Percentiles rank a stretch among this genome's conserved stretches.
These are phyloP conservation scores for Drepanosiphum platanoidis DNA, from an alignment of 2,888 invertebrate species.

Conservation along the genomic window DNA sequence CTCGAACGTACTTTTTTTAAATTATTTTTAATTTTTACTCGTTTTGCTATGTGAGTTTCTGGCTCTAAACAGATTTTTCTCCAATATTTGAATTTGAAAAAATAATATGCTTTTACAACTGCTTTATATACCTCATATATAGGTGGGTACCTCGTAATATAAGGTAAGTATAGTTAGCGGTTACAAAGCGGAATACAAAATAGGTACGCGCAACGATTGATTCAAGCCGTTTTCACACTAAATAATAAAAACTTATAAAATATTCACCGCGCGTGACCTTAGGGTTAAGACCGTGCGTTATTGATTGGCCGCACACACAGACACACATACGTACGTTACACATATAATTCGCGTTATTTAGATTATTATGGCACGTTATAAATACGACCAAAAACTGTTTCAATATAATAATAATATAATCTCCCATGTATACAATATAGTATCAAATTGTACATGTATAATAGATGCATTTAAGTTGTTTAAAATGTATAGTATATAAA, in stretches of 20 bases:
- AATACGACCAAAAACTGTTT: neutral
- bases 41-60: too few relatives aligned
- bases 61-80: too few relatives aligned
- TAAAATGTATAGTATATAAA: neutral
- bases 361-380: neutral
- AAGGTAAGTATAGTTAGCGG: neutral
- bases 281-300: slow-evolving; percentile 51
- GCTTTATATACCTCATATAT: neutral
- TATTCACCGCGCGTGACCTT: slow-evolving; percentile 45
- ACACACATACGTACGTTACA: neutral
- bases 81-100: too few relatives aligned
- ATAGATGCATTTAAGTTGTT: too few relatives aligned
- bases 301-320: slow-evolving; percentile 31
- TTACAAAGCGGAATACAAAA: neutral
- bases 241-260: slow-evolving; percentile 51
- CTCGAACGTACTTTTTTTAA: neutral
- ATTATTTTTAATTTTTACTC: too few relatives aligned
- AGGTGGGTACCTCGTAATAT: neutral
- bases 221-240: slow-evolving; percentile 45
- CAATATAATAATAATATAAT: neutral
- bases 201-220: slow-evolving; percentile 9
- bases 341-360: neutral
- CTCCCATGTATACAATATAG: neutral
- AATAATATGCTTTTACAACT: neutral
- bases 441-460: neutral